Percentiles rank a stretch among this genome's conserved stretches.
These are phyloP conservation scores for Eptesicus fuscus DNA, from an alignment of 2,113 vertebrate genomes.

Conservation along the genomic window DNA sequence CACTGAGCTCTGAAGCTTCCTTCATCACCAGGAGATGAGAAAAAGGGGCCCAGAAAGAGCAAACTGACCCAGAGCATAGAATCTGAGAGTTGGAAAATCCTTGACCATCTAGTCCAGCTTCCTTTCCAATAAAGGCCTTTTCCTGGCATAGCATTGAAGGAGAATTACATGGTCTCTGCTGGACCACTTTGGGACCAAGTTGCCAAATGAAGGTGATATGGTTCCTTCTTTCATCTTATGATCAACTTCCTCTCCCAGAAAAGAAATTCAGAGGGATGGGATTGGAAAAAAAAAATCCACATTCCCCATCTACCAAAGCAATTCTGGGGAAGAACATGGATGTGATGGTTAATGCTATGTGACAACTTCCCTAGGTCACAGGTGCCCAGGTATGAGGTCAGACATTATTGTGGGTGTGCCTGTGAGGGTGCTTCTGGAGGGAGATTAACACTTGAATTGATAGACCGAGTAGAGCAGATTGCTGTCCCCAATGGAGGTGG, in stretches of 20 bases:
- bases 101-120: not conserved
- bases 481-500: not conserved
- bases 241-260: not conserved
- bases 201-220: not conserved
- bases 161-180: not conserved
- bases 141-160: not conserved
- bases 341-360: not conserved
- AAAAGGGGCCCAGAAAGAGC: not conserved
- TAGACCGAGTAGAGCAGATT: accelerated
- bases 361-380: not conserved
- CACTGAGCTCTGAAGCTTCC: not conserved
- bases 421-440: not conserved
- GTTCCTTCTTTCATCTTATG: not conserved
- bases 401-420: not conserved
- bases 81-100: not conserved
- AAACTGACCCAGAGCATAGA: not conserved
- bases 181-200: not conserved
- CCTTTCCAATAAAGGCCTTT: not conserved
- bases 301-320: not conserved
- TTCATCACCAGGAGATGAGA: not conserved
- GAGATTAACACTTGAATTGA: not conserved
- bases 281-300: not conserved
- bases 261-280: not conserved
- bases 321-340: not conserved
- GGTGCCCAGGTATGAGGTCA: not conserved